phyloP scores from a whole-genome alignment of 1,140 invertebrate genomes.

The Diabrotica undecimpunctata region DNA sequence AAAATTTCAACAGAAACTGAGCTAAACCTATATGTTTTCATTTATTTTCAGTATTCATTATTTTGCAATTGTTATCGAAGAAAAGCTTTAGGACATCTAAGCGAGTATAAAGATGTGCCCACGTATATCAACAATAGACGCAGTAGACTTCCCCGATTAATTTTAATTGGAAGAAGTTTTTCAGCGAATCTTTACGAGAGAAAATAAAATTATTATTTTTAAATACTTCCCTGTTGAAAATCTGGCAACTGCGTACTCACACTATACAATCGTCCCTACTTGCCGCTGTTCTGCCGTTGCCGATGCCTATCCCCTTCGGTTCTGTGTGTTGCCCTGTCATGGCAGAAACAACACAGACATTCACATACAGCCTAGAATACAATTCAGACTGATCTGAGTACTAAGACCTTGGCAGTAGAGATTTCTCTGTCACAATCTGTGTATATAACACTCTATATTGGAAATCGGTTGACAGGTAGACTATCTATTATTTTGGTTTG shows the following conservation, averaged over 20 bases:
- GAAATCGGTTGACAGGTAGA: not conserved
- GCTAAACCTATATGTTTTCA: too few species aligned
- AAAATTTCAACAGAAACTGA: too few species aligned
- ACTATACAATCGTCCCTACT: slow-evolving; percentile 14
- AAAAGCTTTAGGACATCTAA: too few species aligned
- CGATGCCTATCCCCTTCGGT: slow-evolving; percentile 9
- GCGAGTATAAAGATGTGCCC: too few species aligned
- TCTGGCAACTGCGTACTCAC: slow-evolving; percentile 8
- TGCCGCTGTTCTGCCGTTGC: not conserved
- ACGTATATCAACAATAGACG: too few species aligned
- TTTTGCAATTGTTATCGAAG: too few species aligned
- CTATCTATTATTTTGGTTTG: slow-evolving; percentile 15
- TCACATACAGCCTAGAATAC: slow-evolving; percentile 4
- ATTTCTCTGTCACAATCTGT: not conserved
- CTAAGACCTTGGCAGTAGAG: slow-evolving; percentile 3
- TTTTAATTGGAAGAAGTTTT: too few species aligned
- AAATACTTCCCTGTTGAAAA: not conserved
- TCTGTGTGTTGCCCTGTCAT: not conserved
- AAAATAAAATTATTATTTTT: too few species aligned
- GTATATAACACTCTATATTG: not conserved
- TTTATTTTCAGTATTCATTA: too few species aligned
- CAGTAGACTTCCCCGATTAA: too few species aligned
- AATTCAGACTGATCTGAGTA: slow-evolving; percentile 9
- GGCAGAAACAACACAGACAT: not conserved
- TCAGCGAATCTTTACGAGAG: too few species aligned